Evolutionary conservation across 2,888 invertebrate genomes (phyloP).

Genomic region (Dendrolimus pini): DNA sequence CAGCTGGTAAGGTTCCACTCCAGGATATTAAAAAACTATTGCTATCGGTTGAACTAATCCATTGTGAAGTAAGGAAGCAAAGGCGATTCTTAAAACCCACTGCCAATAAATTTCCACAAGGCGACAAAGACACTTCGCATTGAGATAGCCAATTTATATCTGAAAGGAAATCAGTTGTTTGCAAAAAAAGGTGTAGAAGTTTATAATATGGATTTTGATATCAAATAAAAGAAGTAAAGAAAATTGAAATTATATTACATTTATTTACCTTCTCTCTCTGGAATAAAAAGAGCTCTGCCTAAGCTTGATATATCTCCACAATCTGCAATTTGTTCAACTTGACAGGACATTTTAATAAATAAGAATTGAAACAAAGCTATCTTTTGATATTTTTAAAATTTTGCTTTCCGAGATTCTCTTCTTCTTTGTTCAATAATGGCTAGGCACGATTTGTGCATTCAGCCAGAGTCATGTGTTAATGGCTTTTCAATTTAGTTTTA

Average conservation of each 20-base stretch:
- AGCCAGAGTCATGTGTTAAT: too few relatives aligned
- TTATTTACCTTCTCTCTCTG: conserved; percentile 60
- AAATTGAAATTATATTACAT: not conserved
- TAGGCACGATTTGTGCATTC: too few relatives aligned
- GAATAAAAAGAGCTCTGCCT: conserved; percentile 74
- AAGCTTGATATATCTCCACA: conserved; percentile 78
- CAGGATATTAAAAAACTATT: conserved; percentile 63
- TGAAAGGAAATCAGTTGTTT: conserved; percentile 25
- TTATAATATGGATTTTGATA: too few relatives aligned
- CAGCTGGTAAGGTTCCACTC: conserved; percentile 62
- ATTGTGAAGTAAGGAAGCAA: conserved; percentile 59
- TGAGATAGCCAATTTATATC: conserved; percentile 62
- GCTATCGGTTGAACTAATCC: conserved; percentile 61
- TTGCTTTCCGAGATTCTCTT: too few relatives aligned
- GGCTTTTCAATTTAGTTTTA: too few relatives aligned
- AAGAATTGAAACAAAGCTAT: too few relatives aligned
- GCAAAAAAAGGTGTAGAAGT: too few relatives aligned
- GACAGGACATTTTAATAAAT: conserved; percentile 53
- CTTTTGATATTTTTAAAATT: too few relatives aligned
- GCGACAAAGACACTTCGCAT: conserved; percentile 58
- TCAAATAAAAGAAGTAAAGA: too few relatives aligned
- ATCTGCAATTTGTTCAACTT: conserved; percentile 79
- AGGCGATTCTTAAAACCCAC: conserved; percentile 56
- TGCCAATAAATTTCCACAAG: conserved; percentile 60
- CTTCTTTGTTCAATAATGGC: too few relatives aligned